A percentile compares a stretch with the other conserved stretches of the same genome.
These are phyloP conservation scores for Siniperca undulata DNA, from an alignment of 2,797 vertebrate genomes.

Conservation along the genomic window DNA sequence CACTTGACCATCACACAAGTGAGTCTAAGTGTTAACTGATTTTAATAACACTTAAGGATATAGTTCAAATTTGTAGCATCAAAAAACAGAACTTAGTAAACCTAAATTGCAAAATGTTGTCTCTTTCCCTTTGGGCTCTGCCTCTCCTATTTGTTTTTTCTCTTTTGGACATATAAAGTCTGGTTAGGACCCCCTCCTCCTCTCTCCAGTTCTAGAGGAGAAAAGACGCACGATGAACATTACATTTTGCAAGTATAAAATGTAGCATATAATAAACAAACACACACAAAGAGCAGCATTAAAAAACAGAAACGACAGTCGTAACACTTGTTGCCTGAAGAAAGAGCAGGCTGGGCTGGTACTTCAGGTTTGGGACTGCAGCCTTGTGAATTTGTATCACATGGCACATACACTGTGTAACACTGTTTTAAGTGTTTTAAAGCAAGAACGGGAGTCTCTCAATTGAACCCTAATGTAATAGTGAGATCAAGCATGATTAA, in stretches of 20 bases:
- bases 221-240: background rate
- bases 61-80: background rate
- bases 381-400: background rate
- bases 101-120: background rate
- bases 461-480: background rate
- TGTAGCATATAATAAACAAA: background rate
- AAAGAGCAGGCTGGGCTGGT: constrained; percentile 11
- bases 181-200: background rate
- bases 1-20: background rate
- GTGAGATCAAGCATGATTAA: background rate
- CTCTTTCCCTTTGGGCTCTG: background rate
- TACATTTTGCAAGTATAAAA: no score
- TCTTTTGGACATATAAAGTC: background rate
- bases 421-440: background rate
- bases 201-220: background rate
- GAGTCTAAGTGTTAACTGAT: background rate
- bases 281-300: background rate
- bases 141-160: background rate
- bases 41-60: background rate
- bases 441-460: background rate
- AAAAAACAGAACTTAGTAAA: background rate
- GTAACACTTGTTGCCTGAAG: background rate
- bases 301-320: background rate
- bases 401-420: background rate
- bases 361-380: constrained; percentile 7